A percentile compares a stretch with the other conserved stretches of the same genome.
Conservation (phyloP, 92 coral and sea anemone genomes). For the Meandrina meandrites region DNA sequence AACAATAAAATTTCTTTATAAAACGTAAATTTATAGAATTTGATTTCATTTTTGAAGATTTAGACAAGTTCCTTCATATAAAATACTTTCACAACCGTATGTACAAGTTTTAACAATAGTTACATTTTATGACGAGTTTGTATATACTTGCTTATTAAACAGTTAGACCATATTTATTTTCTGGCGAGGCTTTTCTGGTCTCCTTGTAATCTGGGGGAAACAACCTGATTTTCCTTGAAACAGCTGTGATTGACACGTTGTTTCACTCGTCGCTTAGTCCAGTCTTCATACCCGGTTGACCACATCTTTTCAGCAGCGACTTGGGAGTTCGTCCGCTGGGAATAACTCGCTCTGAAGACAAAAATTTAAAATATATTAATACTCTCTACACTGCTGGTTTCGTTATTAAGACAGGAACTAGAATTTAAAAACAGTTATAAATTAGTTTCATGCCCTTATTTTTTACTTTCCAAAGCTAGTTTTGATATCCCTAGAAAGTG, state of each 20-base stretch:
- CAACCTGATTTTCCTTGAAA: too few species aligned
- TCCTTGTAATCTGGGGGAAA: too few species aligned
- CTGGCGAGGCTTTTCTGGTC: too few species aligned
- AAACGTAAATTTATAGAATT: not conserved
- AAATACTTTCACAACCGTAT: not conserved
- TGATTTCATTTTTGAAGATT: not conserved
- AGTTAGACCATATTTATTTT: too few species aligned
- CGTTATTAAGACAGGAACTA: too few species aligned
- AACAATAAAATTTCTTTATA: not conserved
- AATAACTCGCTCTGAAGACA: constrained; percentile 20
- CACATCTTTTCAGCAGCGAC: constrained; percentile 13
- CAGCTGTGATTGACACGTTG: not conserved
- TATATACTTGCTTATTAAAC: not conserved
- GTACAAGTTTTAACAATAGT: not conserved
- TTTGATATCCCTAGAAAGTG: too few species aligned
- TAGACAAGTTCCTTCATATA: not conserved
- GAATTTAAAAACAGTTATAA: too few species aligned
- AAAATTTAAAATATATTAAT: not conserved
- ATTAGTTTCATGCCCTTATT: too few species aligned
- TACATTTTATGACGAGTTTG: not conserved
- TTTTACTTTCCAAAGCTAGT: too few species aligned
- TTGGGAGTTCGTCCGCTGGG: constrained; percentile 29
- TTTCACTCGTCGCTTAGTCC: not conserved
- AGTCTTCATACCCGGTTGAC: too few species aligned
- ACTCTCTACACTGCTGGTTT: not conserved